These are phyloP conservation scores for Pemphigus obesinymphae DNA, from an alignment of 1,140 invertebrate genomes.

Conservation along the genomic window DNA sequence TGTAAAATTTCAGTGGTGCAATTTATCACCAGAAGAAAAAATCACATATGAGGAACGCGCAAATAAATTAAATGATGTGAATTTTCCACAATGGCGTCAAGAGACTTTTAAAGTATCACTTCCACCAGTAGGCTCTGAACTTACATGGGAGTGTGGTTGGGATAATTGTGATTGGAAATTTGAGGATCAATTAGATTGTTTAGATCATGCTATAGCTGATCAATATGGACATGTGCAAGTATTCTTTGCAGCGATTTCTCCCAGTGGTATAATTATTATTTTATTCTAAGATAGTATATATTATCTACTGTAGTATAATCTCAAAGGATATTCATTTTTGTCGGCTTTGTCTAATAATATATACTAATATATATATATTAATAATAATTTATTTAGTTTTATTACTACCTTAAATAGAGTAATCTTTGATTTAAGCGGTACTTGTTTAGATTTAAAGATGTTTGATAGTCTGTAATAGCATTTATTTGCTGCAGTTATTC, in stretches of 20 bases:
- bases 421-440: too few relatives aligned
- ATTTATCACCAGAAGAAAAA: slow-evolving; percentile 78
- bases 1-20: slow-evolving; percentile 69
- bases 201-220: slow-evolving; percentile 82
- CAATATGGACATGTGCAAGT: slow-evolving; percentile 59
- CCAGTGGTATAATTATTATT: slow-evolving; percentile 48
- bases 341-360: too few relatives aligned
- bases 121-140: slow-evolving; percentile 49
- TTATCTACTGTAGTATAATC: too few relatives aligned
- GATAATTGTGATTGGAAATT: slow-evolving; percentile 90
- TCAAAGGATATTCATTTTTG: too few relatives aligned
- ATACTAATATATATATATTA: too few relatives aligned
- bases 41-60: slow-evolving; percentile 90
- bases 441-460: too few relatives aligned
- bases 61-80: slow-evolving; percentile 79
- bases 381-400: too few relatives aligned
- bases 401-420: too few relatives aligned
- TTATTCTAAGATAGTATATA: background rate
- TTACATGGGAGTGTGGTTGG: slow-evolving; percentile 85
- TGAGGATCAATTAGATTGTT: slow-evolving; percentile 77
- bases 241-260: slow-evolving; percentile 52
- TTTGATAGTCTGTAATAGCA: too few relatives aligned
- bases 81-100: slow-evolving; percentile 49
- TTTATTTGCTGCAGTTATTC: too few relatives aligned
- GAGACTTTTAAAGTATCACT: slow-evolving; percentile 17